Conservation (phyloP, 1,140 invertebrate species). For the Drosophila cardini region DNA sequence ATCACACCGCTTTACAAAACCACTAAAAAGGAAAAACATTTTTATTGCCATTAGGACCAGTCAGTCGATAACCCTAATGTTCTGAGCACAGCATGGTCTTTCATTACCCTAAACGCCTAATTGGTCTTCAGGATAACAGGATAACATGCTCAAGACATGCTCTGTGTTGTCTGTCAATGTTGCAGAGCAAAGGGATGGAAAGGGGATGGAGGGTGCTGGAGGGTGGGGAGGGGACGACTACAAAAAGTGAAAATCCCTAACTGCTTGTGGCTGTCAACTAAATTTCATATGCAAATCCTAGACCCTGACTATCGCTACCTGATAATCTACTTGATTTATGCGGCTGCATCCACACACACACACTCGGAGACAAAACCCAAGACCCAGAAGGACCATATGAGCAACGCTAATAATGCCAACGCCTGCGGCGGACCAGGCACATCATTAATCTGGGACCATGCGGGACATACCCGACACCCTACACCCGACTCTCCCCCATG, state of each 20-base stretch:
- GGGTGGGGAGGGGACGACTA: background rate
- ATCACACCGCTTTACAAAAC: background rate
- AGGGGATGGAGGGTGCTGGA: background rate
- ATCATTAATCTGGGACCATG: slow-evolving; percentile 75
- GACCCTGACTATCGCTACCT: slow-evolving; percentile 69
- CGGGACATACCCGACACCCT: slow-evolving; percentile 49
- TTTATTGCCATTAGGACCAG: slow-evolving; percentile 25
- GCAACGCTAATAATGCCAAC: slow-evolving; percentile 58
- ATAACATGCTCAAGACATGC: slow-evolving; percentile 25
- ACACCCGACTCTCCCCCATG: too few species aligned
- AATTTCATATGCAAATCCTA: slow-evolving; percentile 79
- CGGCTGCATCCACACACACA: slow-evolving; percentile 40
- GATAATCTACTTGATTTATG: slow-evolving; percentile 79
- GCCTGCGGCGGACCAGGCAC: slow-evolving; percentile 49
- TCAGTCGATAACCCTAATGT: slow-evolving; percentile 21
- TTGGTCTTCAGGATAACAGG: slow-evolving; percentile 35
- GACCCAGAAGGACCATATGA: slow-evolving; percentile 27
- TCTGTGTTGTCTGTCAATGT: background rate
- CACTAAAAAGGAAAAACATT: background rate
- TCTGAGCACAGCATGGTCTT: slow-evolving; percentile 6
- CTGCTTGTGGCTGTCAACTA: slow-evolving; percentile 70
- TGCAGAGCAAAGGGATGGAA: background rate
- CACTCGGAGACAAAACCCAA: slow-evolving; percentile 5
- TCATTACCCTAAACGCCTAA: slow-evolving; percentile 45
- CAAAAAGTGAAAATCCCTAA: slow-evolving; percentile 39